Evolutionary conservation across 2,113 vertebrate species (phyloP).

Genomic region (Epinephelus moara): DNA sequence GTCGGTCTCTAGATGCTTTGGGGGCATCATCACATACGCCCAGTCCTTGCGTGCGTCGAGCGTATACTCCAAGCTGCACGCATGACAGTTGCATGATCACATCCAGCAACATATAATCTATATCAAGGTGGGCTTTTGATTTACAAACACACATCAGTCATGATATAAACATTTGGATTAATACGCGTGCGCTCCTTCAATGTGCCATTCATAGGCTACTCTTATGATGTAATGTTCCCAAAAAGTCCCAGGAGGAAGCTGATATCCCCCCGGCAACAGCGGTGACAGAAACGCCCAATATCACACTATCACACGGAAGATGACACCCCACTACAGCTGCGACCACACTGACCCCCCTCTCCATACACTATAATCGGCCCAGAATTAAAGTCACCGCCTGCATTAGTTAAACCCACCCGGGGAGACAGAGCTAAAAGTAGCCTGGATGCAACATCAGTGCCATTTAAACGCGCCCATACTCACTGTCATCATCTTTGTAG

Average conservation of each 20-base stretch:
- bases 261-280: slow-evolving; percentile 68
- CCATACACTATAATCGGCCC: slow-evolving; percentile 8
- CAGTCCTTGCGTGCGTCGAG: slow-evolving; percentile 47
- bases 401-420: background rate
- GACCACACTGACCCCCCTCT: slow-evolving; percentile 33
- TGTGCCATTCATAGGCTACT: slow-evolving; percentile 52
- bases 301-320: slow-evolving; percentile 24
- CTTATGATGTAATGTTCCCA: slow-evolving; percentile 85
- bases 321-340: slow-evolving; percentile 49
- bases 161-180: background rate
- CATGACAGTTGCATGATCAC: slow-evolving; percentile 50
- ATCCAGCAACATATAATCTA: slow-evolving; percentile 10
- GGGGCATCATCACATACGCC: slow-evolving; percentile 67
- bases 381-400: slow-evolving; percentile 29
- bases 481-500: slow-evolving; percentile 84
- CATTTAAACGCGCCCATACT: slow-evolving; percentile 72
- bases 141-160: background rate
- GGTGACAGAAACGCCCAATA: slow-evolving; percentile 74
- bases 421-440: slow-evolving; percentile 53
- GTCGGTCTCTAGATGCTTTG: slow-evolving; percentile 12
- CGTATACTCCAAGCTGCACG: slow-evolving; percentile 35
- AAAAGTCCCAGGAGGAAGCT: slow-evolving; percentile 79
- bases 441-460: slow-evolving; percentile 23
- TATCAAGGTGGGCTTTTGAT: background rate
- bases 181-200: slow-evolving; percentile 24